Conservation (phyloP, 2,797 vertebrate genomes). For the Champsocephalus esox region DNA sequence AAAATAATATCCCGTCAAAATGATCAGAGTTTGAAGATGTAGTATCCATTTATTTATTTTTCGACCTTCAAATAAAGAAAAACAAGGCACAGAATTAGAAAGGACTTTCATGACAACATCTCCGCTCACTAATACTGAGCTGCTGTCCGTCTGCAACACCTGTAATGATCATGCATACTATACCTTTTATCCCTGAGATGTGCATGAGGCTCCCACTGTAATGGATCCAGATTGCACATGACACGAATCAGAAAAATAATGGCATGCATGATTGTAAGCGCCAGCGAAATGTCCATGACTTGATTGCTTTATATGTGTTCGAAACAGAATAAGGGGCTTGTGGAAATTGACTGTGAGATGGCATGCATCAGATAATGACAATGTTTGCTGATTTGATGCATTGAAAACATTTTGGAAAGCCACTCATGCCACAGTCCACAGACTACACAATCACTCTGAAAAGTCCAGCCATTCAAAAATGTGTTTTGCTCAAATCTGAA, state of each 20-base stretch:
- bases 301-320: slow-evolving; percentile 12
- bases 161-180: slow-evolving; percentile 16
- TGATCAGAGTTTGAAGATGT: background rate
- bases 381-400: background rate
- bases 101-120: background rate
- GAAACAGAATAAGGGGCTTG: slow-evolving; percentile 13
- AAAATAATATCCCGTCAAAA: background rate
- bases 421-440: background rate
- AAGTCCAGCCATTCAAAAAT: background rate
- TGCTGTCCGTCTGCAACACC: background rate
- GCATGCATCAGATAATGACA: background rate
- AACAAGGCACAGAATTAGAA: background rate
- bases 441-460: slow-evolving; percentile 15
- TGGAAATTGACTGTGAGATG: slow-evolving; percentile 21
- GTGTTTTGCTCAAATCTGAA: slow-evolving; percentile 27
- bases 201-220: slow-evolving; percentile 35
- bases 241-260: slow-evolving; percentile 42
- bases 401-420: slow-evolving; percentile 7
- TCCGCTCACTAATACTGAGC: background rate
- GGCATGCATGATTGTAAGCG: slow-evolving; percentile 16
- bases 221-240: slow-evolving; percentile 26
- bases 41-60: background rate
- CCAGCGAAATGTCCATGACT: slow-evolving; percentile 2
- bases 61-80: slow-evolving; percentile 3
- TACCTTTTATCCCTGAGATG: slow-evolving; percentile 32